phyloP scores from a whole-genome alignment of 53 echinoderm and acorn worm genomes.

The Paracentrotus lividus region DNA sequence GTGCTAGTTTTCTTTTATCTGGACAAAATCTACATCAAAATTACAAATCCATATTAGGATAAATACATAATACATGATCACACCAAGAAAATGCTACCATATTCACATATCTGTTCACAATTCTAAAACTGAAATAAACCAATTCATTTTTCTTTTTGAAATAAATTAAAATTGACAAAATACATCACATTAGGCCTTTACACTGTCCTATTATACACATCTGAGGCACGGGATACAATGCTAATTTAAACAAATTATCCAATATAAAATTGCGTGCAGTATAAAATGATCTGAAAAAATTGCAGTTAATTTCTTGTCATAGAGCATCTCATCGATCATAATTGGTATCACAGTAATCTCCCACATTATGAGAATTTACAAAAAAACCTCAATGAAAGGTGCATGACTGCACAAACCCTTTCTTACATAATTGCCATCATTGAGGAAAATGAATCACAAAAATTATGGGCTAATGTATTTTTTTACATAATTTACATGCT shows the following conservation, averaged over 20 bases:
- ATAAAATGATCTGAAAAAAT: conserved; percentile 60
- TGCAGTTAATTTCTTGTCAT: conserved; percentile 46
- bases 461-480: conserved; percentile 32
- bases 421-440: conserved; percentile 43
- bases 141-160: conserved; percentile 35
- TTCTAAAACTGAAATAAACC: conserved; percentile 58
- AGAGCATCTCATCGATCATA: conserved; percentile 24
- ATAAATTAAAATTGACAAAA: conserved; percentile 67
- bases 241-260: conserved; percentile 59
- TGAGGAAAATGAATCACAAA: conserved; percentile 19
- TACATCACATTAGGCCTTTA: conserved; percentile 37
- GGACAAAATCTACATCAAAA: conserved; percentile 75
- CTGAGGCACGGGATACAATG: conserved; percentile 22
- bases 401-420: conserved; percentile 36
- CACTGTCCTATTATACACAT: conserved; percentile 54
- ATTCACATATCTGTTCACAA: conserved; percentile 38
- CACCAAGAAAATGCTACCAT: conserved; percentile 57
- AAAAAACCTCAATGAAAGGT: neutral
- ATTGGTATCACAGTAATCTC: conserved; percentile 15
- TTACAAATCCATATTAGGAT: conserved; percentile 67
- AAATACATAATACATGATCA: conserved; percentile 74
- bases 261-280: conserved; percentile 70
- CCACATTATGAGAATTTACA: conserved; percentile 56
- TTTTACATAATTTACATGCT: conserved; percentile 61
- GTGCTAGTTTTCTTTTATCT: conserved; percentile 44